Base-by-base conservation (phyloP, 1,140 invertebrate genomes). In the Bombyx mori region DNA sequence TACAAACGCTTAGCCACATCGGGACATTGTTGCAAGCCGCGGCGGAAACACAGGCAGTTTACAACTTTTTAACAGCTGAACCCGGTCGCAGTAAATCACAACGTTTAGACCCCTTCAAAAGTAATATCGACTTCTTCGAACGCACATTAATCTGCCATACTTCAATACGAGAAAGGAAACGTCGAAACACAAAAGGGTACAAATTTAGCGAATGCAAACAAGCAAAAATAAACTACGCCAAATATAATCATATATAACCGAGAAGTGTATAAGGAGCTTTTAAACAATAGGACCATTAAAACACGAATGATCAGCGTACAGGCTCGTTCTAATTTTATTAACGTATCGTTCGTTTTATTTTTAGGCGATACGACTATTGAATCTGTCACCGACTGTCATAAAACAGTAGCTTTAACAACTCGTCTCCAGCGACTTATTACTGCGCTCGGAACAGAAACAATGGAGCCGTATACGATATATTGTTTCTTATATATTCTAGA, bases 91-190 rank as follows among this genome's bases (percentile, higher is more conserved):
- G 79, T 86, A 86, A 85, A 86, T 86, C 83, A 85, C 71, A 66
- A 71, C 71, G 69, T 77, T 77, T 75, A 76, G 75, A 73, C 73
- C 75, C 75, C 75, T 83, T 80, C 76, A 85, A 75, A 84, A 86
- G 77, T 80, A 82, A 82, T 81, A 83, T 79, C 71, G 80, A 73
- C 76, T 86, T 86, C 83, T 83, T 82, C 81, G 83, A 86, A 86
- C 73, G 73, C 73, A 62, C 81, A 86, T 86, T 84, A 86, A 84
- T 86, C 73, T 76, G 74, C 78, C 77, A 84, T 84, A 79, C 72
- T 81, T 84, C 78, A 84, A 79, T 75, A 79, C 66, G 67, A 69
- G 71, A 82, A 83, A 71, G 75, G 76, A 81, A 73, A 77, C 71
- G 68, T 77, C 72, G 57, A 66, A 65, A 60, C 69, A 75, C 74